Evolutionary conservation across 2,888 invertebrate species (phyloP), one percentile per base, ranked within the genome.

Genomic region (Cantharis nigra): DNA sequence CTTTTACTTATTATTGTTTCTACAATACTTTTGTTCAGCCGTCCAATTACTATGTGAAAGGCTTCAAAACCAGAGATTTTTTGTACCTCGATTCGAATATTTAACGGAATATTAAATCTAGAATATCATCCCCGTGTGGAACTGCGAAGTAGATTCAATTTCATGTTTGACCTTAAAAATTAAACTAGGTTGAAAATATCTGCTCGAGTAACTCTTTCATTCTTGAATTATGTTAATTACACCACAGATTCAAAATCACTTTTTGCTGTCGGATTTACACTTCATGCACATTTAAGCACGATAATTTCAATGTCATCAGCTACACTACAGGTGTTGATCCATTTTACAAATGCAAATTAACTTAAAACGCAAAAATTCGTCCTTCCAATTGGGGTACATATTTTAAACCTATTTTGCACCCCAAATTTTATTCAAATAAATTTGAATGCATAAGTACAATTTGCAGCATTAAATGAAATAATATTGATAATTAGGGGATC

Each of bases 201-300:
- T 49, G 49, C 49, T 49, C 49, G 49, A 49, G 49, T 49, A 49
- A 49, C 49, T 49, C 49, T 49, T 16, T 49, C 49, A 49, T 49
- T 49, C 49, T 49, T 49, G 49, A 49, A 49, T 49, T 49, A 49
- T 49, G 49, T n/a, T 49, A 49, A 49, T 49, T 49, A 49, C n/a
- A 49, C 49, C 49, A 49, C 49, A 49, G 49, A 49, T 49, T 49
- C 49, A 49, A 49, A 49, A 49, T 49, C 49, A 49, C 49, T 49
- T 49, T n/a, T 49, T 49, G n/a, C 3, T 67, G 65, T 67, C 65
- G 65, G 65, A 67, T 23, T 26, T 67, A 67, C 65, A 67, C 65
- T 67, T 67, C 65, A 67, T 67, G 65, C 65, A 67, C 26, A 20
- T 67, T 67, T 67, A 67, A 67, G n/a, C 65, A 67, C 20, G 18